A percentile compares a stretch with the other conserved stretches of the same genome.
Evolutionary conservation across 2,888 invertebrate genomes (phyloP).

Genomic region (Mythimna vitellina): DNA sequence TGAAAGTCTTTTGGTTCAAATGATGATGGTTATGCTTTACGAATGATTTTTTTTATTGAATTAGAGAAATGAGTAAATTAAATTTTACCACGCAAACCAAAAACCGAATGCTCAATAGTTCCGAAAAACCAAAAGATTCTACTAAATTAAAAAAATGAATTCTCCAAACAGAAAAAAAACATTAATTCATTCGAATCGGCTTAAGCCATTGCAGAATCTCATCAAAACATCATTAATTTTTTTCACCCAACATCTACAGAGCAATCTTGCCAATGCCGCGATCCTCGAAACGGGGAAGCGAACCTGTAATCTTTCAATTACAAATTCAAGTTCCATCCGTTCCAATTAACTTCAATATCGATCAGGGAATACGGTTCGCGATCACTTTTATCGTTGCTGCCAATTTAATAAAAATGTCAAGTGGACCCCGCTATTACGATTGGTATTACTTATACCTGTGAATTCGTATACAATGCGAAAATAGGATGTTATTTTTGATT

Average conservation of each 20-base stretch:
- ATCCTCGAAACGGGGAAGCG: slow-evolving; percentile 70
- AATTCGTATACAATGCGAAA: slow-evolving; percentile 48
- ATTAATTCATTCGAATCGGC: slow-evolving; percentile 35
- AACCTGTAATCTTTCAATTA: slow-evolving; percentile 85
- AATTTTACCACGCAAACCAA: too few species aligned
- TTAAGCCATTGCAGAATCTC: slow-evolving; percentile 45
- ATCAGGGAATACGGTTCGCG: slow-evolving; percentile 75
- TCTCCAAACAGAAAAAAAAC: slow-evolving; percentile 17
- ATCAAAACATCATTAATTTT: slow-evolving; percentile 61
- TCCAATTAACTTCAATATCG: slow-evolving; percentile 86
- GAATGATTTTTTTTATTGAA: neutral
- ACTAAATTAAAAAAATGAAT: slow-evolving; percentile 37
- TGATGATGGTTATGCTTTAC: too few species aligned
- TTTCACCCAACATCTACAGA: slow-evolving; percentile 50
- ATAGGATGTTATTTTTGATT: slow-evolving; percentile 24
- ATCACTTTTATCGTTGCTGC: slow-evolving; percentile 73
- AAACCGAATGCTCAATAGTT: slow-evolving; percentile 8
- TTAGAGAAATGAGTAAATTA: neutral
- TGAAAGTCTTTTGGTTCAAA: too few species aligned
- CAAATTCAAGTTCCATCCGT: slow-evolving; percentile 83
- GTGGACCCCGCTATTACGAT: slow-evolving; percentile 44
- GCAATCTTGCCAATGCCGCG: slow-evolving; percentile 68
- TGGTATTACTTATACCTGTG: slow-evolving; percentile 42
- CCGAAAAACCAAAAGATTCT: neutral
- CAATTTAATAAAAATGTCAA: slow-evolving; percentile 75